Evolutionary conservation across 2,797 vertebrate species (phyloP).

Genomic region (Leucoraja ocellata): DNA sequence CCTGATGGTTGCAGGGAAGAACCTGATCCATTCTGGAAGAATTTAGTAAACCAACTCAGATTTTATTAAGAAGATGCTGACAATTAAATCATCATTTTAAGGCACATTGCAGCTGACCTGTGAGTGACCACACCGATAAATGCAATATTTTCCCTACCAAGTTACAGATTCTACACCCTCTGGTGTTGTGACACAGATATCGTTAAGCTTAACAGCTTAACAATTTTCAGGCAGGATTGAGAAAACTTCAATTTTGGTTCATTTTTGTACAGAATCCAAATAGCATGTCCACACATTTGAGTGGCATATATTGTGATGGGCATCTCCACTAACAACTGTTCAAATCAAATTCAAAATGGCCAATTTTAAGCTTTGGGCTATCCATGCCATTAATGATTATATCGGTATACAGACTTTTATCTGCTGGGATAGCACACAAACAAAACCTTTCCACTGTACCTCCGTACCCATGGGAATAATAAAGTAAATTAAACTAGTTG

Average conservation of each 20-base stretch:
- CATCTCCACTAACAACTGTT: neutral
- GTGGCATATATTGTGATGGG: neutral
- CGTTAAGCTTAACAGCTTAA: neutral
- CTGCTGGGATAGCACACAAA: no score
- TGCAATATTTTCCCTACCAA: neutral
- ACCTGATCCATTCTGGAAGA: neutral
- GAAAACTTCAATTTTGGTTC: neutral
- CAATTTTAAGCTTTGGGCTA: no score
- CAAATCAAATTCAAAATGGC: neutral
- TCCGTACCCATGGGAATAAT: no score
- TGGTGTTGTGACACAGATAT: neutral
- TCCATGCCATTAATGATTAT: no score
- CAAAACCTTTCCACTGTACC: no score
- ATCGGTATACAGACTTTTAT: no score
- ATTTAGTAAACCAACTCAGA: neutral
- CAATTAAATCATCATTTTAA: conserved; percentile 7
- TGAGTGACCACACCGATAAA: neutral
- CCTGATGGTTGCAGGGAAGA: no score
- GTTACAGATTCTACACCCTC: neutral
- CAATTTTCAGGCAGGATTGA: neutral
- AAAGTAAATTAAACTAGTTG: no score
- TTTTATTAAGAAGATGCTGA: neutral
- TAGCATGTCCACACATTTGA: neutral
- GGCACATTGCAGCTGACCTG: neutral
- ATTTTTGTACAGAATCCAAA: neutral